Evolutionary conservation across 2,113 vertebrate species (phyloP).

Genomic region (Oreochromis spilurus): DNA sequence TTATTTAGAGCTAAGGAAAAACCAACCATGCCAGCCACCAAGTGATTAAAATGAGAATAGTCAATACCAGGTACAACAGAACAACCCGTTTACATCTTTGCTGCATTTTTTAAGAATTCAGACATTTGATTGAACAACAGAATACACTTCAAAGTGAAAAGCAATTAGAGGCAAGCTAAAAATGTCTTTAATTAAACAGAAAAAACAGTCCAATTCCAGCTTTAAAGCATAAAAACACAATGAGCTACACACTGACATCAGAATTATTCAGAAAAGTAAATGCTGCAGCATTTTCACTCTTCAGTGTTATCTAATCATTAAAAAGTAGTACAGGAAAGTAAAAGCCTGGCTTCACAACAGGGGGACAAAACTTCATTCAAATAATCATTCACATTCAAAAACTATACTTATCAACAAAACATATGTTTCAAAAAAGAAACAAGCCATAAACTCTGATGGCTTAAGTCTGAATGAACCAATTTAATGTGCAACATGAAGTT

Average conservation of each 20-base stretch:
- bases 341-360: not conserved
- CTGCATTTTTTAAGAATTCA: not conserved
- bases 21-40: not conserved
- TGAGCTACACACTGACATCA: not conserved
- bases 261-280: not conserved
- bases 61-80: not conserved
- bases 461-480: not conserved
- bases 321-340: not conserved
- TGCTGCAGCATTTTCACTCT: not conserved
- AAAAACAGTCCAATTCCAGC: not conserved
- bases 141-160: not conserved
- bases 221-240: not conserved
- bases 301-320: not conserved
- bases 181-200: rapidly evolving
- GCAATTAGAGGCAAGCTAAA: not conserved
- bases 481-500: not conserved
- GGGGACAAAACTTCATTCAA: not conserved
- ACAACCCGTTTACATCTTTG: not conserved
- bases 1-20: not conserved
- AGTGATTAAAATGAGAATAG: not conserved
- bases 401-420: not conserved
- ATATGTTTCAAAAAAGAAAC: not conserved
- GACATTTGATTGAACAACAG: not conserved
- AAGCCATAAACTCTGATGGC: rapidly evolving
- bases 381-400: not conserved